Percentiles rank a stretch among this genome's conserved stretches.
Conservation (phyloP, 2,888 invertebrate species). For the Aleiodes alternator region DNA sequence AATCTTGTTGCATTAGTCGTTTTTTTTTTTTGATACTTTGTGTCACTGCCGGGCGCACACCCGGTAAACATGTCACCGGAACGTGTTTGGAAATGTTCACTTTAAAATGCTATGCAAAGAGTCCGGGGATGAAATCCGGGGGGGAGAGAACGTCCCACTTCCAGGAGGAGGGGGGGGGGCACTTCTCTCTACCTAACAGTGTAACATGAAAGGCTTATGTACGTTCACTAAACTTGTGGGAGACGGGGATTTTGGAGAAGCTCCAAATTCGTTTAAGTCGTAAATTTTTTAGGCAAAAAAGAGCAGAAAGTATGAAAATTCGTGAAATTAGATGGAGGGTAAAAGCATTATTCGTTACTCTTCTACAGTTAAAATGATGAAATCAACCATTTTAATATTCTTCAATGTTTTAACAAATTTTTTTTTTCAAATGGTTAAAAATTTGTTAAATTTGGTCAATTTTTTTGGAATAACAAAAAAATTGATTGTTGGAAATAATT, state of each 20-base stretch:
- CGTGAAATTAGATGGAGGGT: too few species aligned
- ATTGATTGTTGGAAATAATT: too few species aligned
- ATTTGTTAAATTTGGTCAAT: too few species aligned
- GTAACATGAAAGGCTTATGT: slow-evolving; percentile 35
- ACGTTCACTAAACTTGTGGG: slow-evolving; percentile 15
- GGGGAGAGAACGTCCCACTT: slow-evolving; percentile 15
- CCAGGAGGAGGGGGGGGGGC: slow-evolving; percentile 1
- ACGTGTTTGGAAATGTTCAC: slow-evolving; percentile 65
- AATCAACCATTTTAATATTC: too few species aligned
- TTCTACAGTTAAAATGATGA: too few species aligned
- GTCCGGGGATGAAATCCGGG: slow-evolving; percentile 40
- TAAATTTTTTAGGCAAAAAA: slow-evolving; percentile 31
- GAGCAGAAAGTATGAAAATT: background rate
- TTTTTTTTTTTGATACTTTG: slow-evolving; percentile 57
- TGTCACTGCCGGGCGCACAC: slow-evolving; percentile 69
- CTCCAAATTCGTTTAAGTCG: slow-evolving; percentile 38
- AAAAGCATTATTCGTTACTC: too few species aligned
- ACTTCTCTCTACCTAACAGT: slow-evolving; percentile 29
- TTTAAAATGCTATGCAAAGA: slow-evolving; percentile 70
- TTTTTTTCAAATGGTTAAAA: too few species aligned
- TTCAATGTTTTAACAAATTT: too few species aligned
- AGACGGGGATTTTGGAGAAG: slow-evolving; percentile 22
- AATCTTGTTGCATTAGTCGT: slow-evolving; percentile 32
- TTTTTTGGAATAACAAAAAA: too few species aligned
- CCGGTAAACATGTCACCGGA: slow-evolving; percentile 69